Percentiles rank a stretch among this genome's conserved stretches.
Evolutionary conservation across 2,113 vertebrate genomes (phyloP).

Genomic region (Xiphias gladius): DNA sequence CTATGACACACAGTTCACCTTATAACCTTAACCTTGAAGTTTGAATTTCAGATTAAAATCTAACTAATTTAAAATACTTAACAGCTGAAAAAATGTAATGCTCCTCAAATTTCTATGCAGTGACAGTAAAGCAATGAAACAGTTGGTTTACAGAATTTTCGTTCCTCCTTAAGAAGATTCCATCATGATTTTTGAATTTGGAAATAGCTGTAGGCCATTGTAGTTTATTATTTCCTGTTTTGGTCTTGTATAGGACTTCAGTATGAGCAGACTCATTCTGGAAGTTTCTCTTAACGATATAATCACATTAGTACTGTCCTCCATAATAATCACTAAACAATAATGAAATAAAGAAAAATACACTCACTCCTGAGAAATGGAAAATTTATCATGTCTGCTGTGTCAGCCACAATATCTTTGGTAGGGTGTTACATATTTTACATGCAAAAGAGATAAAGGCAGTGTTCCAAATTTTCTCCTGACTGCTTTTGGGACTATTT

Average conservation of each 20-base stretch:
- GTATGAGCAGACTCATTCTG: background rate
- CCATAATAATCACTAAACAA: background rate
- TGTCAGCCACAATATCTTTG: conserved; percentile 18
- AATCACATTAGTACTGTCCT: background rate
- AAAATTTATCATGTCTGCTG: background rate
- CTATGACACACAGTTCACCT: too few species aligned
- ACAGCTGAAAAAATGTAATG: too few species aligned
- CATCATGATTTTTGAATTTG: background rate
- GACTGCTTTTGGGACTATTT: conserved; percentile 30
- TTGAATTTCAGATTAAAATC: background rate
- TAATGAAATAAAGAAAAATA: background rate
- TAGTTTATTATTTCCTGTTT: too few species aligned
- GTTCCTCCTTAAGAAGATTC: too few species aligned
- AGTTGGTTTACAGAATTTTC: background rate
- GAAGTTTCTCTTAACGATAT: background rate
- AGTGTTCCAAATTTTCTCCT: conserved; percentile 8
- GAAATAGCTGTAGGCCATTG: too few species aligned
- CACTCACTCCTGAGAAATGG: background rate
- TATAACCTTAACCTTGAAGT: background rate
- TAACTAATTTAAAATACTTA: too few species aligned
- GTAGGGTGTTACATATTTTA: conserved; percentile 29
- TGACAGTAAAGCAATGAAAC: too few species aligned
- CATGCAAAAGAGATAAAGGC: conserved; percentile 24
- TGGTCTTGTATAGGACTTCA: background rate
- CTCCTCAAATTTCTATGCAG: too few species aligned